phyloP scores from a whole-genome alignment of 2,888 invertebrate species.

The Phlogophora meticulosa region DNA sequence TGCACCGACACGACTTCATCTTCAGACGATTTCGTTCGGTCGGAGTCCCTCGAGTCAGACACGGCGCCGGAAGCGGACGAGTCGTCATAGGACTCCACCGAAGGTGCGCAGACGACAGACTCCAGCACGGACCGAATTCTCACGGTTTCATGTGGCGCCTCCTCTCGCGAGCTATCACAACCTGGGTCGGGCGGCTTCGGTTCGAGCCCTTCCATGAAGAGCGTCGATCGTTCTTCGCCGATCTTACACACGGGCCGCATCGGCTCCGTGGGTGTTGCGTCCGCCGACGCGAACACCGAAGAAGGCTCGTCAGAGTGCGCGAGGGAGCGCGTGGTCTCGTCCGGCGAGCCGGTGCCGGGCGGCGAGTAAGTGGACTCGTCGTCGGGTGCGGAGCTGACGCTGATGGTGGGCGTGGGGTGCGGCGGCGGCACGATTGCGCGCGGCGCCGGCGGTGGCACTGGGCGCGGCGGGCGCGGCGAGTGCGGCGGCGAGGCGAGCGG shows the following conservation, averaged over 20 bases:
- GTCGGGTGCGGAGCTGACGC: constrained; percentile 94
- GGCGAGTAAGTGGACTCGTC: constrained; percentile 85
- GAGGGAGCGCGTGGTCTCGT: constrained; percentile 79
- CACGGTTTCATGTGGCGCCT: constrained; percentile 69
- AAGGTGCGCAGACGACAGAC: constrained; percentile 50
- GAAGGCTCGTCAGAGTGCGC: constrained; percentile 86
- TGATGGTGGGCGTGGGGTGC: constrained; percentile 90
- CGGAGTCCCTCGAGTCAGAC: constrained; percentile 72
- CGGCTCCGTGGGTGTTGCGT: constrained; percentile 84
- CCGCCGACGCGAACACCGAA: constrained; percentile 87
- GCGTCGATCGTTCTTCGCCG: constrained; percentile 58
- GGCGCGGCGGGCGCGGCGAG: constrained; percentile 83
- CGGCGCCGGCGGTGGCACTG: constrained; percentile 74
- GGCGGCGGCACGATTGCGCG: constrained; percentile 77
- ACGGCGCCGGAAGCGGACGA: constrained; percentile 66
- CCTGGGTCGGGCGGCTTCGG: constrained; percentile 61
- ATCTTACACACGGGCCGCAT: constrained; percentile 63
- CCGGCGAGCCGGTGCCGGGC: constrained; percentile 77
- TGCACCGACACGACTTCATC: constrained; percentile 70
- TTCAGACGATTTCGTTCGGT: constrained; percentile 71
- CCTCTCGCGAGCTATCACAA: constrained; percentile 67
- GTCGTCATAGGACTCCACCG: constrained; percentile 70
- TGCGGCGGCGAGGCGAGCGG: constrained; percentile 86
- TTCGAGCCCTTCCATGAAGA: constrained; percentile 57
- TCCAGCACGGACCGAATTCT: constrained; percentile 61